Percentiles rank a stretch among this genome's conserved stretches.
phyloP scores from a whole-genome alignment of 2,113 vertebrate species.

The Sphyrna mokarran region DNA sequence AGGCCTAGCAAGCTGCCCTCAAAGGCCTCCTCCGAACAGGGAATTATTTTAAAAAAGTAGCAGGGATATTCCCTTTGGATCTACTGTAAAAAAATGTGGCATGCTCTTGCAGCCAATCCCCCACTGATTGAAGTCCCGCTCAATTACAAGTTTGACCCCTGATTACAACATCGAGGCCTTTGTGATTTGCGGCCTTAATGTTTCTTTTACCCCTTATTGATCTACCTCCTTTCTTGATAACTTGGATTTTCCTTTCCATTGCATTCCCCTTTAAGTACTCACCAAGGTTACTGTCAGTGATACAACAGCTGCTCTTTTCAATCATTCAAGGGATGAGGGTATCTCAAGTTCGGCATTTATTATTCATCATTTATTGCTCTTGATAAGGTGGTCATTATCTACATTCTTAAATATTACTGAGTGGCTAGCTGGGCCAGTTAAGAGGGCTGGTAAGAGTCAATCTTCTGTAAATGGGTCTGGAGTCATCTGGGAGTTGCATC shows the following conservation, averaged over 20 bases:
- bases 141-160: background rate
- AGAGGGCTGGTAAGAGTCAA: background rate
- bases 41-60: background rate
- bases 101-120: background rate
- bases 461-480: too few species aligned
- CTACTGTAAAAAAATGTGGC: background rate
- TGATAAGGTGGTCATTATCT: background rate
- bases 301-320: background rate
- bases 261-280: background rate
- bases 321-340: background rate
- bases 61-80: background rate
- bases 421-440: background rate
- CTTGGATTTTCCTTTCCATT: background rate
- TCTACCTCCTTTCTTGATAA: background rate
- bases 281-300: background rate
- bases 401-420: background rate
- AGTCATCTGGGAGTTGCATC: too few species aligned
- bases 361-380: background rate
- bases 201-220: too few species aligned
- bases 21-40: background rate
- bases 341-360: background rate
- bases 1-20: background rate
- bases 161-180: too few species aligned
- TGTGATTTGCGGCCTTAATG: background rate
- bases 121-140: background rate